Percentiles rank a stretch among this genome's conserved stretches.
Evolutionary conservation across 1,140 invertebrate species (phyloP).

Genomic region (Galleria mellonella): DNA sequence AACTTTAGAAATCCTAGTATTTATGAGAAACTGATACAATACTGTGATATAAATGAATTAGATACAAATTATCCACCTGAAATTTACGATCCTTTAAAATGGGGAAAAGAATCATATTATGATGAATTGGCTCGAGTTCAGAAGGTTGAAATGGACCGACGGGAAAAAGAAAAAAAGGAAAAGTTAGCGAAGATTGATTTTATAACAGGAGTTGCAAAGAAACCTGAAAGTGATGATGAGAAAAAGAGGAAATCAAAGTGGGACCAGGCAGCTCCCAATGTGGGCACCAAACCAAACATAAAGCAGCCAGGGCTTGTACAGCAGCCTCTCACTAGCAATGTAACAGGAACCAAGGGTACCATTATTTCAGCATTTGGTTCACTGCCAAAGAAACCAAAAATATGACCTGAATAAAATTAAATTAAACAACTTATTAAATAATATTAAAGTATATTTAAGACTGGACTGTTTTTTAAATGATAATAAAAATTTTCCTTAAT

Average conservation of each 20-base stretch:
- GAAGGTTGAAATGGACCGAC: slow-evolving; percentile 93
- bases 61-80: slow-evolving; percentile 96
- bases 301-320: slow-evolving; percentile 78
- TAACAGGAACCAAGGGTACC: slow-evolving; percentile 89
- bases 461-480: too few relatives aligned
- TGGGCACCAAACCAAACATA: slow-evolving; percentile 66
- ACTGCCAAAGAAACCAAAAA: slow-evolving; percentile 83
- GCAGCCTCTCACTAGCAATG: slow-evolving; percentile 83
- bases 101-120: slow-evolving; percentile 94
- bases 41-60: slow-evolving; percentile 95
- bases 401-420: slow-evolving; percentile 31
- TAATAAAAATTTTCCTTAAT: too few relatives aligned
- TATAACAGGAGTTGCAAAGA: slow-evolving; percentile 87
- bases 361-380: slow-evolving; percentile 92
- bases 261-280: slow-evolving; percentile 86
- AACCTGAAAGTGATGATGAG: slow-evolving; percentile 80
- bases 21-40: slow-evolving; percentile 96
- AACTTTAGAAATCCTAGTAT: slow-evolving; percentile 97
- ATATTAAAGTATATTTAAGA: too few relatives aligned
- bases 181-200: slow-evolving; percentile 91
- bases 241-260: slow-evolving; percentile 92
- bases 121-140: slow-evolving; percentile 93
- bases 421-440: too few relatives aligned
- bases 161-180: slow-evolving; percentile 93
- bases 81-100: slow-evolving; percentile 93